Evolutionary conservation across 2,797 vertebrate genomes (phyloP), one percentile per base, ranked within the genome.

Genomic region (Falco columbarius): DNA sequence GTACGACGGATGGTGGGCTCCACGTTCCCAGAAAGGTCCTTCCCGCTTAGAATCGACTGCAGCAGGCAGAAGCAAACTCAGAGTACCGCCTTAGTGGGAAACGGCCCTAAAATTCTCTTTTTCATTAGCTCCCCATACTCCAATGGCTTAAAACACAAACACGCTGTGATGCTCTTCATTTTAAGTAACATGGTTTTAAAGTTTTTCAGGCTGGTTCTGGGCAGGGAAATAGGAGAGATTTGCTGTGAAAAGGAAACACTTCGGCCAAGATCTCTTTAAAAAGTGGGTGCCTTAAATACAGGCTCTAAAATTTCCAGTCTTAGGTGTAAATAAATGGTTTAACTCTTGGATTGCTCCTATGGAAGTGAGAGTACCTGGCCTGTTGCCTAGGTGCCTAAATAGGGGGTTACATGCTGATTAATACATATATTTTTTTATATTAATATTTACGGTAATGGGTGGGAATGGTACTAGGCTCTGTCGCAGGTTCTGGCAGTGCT

Each of bases 1-100:
- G 29, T 19, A 42, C 4, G 4, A 16, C 0, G 4, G 54, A 21
- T 3, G 9, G 7, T 8, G 2, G 55, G 30, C 40, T 93, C 55
- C 5, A 3, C 67, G 87, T 87, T 74, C 52, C 67, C 18, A 4
- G 63, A n/a, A 75, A 56, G 22, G 4, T 70, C 12, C 30, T 73
- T 91, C 71, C 71, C 12, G 0, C 38, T 63, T 67, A 68, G 79
- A 80, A 68, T 3, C 12, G 2, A 23, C 14, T 82, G 58, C 56
- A 79, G 51, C 30, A 81, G 11, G 9, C 44, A 59, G 4, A n/a
- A 81, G 34, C 14, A 42, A 75, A 51, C 6, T 6, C 51, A 44
- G 66, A 73, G 44, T 5, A 3, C 26, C 2, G 7, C 32, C 21
- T 70, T 34, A 27, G 77, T 38, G 62, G 65, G 34, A 73, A 58